phyloP scores from a whole-genome alignment of 2,113 vertebrate species.

The Budorcas taxicolor region DNA sequence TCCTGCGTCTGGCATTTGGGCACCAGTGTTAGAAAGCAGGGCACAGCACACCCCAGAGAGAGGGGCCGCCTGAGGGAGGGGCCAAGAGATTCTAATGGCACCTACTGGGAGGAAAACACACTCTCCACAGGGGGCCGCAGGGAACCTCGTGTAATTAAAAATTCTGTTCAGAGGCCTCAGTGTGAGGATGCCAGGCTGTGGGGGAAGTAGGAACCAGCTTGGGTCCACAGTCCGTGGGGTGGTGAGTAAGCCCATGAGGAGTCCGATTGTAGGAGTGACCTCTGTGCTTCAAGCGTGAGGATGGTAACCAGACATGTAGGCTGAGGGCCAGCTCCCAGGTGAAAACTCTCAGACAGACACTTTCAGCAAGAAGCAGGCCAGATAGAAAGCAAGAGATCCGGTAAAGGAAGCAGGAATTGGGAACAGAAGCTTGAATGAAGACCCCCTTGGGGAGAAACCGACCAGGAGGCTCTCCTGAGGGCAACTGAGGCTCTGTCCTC shows the following conservation, averaged over 20 bases:
- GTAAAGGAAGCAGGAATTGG: neutral
- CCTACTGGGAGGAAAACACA: neutral
- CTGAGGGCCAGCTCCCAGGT: neutral
- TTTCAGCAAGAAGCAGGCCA: neutral
- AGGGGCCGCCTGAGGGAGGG: neutral
- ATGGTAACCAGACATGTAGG: rapidly evolving
- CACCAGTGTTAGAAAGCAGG: neutral
- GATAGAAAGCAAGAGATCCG: neutral
- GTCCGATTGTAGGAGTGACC: neutral
- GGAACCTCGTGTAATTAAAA: neutral
- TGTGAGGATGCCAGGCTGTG: neutral
- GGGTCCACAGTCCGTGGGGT: too few species aligned
- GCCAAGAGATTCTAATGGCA: too few species aligned
- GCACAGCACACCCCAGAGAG: too few species aligned
- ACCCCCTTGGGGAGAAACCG: rapidly evolving
- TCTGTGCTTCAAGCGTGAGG: neutral
- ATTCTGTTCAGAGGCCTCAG: neutral
- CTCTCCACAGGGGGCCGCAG: rapidly evolving
- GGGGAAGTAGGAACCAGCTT: neutral
- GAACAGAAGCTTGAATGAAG: neutral
- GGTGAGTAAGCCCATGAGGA: neutral
- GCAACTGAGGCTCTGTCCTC: neutral
- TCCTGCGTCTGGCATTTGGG: neutral
- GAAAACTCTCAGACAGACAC: rapidly evolving
- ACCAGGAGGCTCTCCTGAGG: too few species aligned